These are phyloP conservation scores for Tetramorium bicarinatum DNA, from an alignment of 2,888 invertebrate species.

Conservation along the genomic window DNA sequence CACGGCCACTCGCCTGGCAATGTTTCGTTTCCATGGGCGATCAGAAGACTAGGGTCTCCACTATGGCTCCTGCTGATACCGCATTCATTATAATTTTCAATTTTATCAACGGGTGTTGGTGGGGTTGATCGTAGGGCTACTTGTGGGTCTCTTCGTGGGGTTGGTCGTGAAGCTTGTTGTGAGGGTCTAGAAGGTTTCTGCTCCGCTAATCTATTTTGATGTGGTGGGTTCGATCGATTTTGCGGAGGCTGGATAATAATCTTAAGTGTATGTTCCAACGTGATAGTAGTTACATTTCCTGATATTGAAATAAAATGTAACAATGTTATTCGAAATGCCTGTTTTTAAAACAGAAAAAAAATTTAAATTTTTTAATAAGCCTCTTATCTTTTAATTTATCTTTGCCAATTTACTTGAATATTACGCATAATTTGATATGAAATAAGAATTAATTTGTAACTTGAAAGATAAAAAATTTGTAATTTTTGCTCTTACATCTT, in stretches of 20 bases:
- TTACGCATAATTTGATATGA: not conserved
- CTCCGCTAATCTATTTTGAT: too few relatives aligned
- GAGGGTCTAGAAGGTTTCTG: too few relatives aligned
- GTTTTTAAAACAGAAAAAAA: not conserved
- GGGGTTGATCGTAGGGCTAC: too few relatives aligned
- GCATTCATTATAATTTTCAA: too few relatives aligned
- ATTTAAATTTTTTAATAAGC: not conserved
- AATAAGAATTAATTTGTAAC: not conserved
- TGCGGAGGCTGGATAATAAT: too few relatives aligned
- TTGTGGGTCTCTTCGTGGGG: too few relatives aligned
- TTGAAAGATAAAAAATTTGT: not conserved
- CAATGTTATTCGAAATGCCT: not conserved
- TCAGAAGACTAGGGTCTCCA: slow-evolving; percentile 74
- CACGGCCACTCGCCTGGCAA: too few relatives aligned
- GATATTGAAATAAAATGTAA: slow-evolving; percentile 68
- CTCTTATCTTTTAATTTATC: not conserved
- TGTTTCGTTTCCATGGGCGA: slow-evolving; percentile 72
- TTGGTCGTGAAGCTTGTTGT: too few relatives aligned
- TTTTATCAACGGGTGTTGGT: not conserved
- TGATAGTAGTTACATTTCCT: slow-evolving; percentile 82
- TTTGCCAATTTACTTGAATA: not conserved
- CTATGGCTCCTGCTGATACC: slow-evolving; percentile 86
- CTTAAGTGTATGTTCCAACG: slow-evolving; percentile 81
- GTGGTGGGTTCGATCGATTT: too few relatives aligned
- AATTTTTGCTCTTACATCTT: not conserved